A percentile compares a stretch with the other conserved stretches of the same genome.
phyloP scores from a whole-genome alignment of 2,888 invertebrate species.

The Gerris lacustris region DNA sequence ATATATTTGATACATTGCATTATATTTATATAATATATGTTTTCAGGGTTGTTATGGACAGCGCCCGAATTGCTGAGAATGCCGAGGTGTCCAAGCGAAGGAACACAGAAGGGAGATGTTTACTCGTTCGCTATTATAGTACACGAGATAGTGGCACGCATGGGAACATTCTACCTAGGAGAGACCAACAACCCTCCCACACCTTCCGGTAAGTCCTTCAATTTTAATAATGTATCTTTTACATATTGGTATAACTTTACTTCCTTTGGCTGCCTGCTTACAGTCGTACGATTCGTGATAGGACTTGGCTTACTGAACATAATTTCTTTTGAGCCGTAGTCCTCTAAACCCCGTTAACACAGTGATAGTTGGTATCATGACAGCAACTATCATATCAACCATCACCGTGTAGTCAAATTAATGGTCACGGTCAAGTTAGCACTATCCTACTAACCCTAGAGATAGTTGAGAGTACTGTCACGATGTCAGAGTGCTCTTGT shows the following conservation, averaged over 20 bases:
- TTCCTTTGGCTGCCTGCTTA: neutral
- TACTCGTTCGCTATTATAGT: conserved; percentile 89
- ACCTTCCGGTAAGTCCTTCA: conserved; percentile 52
- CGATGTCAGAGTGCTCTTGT: no score
- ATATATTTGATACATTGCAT: no score
- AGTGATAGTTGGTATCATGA: no score
- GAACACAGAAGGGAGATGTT: conserved; percentile 85
- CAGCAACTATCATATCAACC: no score
- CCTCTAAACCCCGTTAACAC: no score
- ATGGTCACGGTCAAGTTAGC: no score
- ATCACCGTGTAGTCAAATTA: no score
- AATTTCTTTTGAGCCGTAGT: no score
- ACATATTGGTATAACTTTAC: neutral
- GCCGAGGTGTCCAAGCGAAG: conserved; percentile 49
- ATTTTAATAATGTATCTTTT: no score
- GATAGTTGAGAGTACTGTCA: no score
- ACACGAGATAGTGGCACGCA: conserved; percentile 79
- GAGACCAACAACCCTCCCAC: conserved; percentile 45
- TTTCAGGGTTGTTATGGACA: conserved; percentile 76
- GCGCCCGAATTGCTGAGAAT: conserved; percentile 74
- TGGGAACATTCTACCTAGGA: conserved; percentile 76
- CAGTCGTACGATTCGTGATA: neutral
- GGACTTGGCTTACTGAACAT: no score
- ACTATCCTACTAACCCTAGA: no score
- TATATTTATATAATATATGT: neutral